Evolutionary conservation across 2,888 invertebrate genomes (phyloP).

Genomic region (Gonocerus acuteangulatus): DNA sequence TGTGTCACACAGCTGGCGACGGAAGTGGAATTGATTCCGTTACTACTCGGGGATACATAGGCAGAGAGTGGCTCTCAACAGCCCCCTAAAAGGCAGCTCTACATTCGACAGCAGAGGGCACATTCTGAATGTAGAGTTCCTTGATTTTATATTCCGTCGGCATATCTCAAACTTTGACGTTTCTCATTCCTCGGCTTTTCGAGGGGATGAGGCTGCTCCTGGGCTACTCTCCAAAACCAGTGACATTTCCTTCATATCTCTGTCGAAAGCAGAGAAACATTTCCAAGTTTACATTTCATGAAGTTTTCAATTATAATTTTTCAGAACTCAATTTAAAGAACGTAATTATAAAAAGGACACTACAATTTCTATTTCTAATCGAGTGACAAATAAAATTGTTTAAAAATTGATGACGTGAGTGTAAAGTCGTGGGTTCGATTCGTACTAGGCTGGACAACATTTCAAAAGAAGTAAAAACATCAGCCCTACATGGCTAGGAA

Average conservation of each 20-base stretch:
- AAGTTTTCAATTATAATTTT: conserved; percentile 1
- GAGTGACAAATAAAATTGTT: no score
- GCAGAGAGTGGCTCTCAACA: not conserved
- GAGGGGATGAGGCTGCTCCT: not conserved
- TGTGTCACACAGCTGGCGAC: no score
- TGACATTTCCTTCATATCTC: not conserved
- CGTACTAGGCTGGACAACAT: no score
- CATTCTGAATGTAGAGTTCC: not conserved
- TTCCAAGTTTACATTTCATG: conserved; percentile 15
- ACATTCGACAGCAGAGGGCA: not conserved
- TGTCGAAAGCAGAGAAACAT: no score
- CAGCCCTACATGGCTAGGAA: no score
- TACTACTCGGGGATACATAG: no score
- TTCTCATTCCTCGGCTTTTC: not conserved
- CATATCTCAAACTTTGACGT: conserved; percentile 1
- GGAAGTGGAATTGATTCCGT: conserved; percentile 13
- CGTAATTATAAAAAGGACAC: no score
- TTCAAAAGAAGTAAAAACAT: no score
- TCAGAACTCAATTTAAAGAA: no score
- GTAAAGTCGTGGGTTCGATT: no score
- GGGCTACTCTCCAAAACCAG: not conserved
- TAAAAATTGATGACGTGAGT: no score
- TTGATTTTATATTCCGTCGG: conserved; percentile 1
- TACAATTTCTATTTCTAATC: no score
- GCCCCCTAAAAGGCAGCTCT: not conserved